Percentiles rank a stretch among this genome's conserved stretches.
Conservation (phyloP, 2,113 vertebrate species). For the Cettia cetti region DNA sequence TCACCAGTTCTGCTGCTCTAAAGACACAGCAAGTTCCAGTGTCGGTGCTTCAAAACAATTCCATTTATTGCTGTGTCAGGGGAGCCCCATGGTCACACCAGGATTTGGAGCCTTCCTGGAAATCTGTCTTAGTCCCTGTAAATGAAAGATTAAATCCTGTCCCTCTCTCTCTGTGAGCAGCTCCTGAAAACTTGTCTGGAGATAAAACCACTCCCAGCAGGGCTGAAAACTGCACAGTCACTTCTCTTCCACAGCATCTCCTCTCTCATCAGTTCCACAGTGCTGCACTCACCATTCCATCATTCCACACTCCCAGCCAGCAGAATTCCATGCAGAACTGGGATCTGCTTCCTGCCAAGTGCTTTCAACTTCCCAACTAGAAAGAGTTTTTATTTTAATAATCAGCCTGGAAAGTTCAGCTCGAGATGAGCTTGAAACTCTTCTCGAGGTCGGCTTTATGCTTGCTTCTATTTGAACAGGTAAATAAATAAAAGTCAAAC, state of each 20-base stretch:
- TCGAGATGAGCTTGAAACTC: not conserved
- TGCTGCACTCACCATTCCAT: not conserved
- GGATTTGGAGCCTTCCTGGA: not conserved
- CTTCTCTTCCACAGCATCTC: not conserved
- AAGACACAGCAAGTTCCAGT: not conserved
- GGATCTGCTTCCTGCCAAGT: not conserved
- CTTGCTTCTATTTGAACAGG: not conserved
- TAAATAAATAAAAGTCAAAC: conserved; percentile 36
- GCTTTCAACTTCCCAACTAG: not conserved
- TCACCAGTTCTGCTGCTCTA: not conserved
- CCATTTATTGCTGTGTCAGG: conserved; percentile 5
- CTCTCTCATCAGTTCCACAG: not conserved
- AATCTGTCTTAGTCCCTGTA: not conserved
- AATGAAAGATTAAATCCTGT: not conserved
- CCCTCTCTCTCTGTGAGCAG: not conserved
- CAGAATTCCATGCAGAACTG: not conserved
- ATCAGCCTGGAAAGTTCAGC: conserved; percentile 15
- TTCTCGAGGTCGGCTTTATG: not conserved
- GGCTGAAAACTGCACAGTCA: not conserved
- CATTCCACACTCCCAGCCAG: not conserved
- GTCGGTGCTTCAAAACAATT: not conserved
- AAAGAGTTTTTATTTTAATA: not conserved
- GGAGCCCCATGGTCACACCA: not conserved
- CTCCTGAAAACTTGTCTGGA: not conserved
- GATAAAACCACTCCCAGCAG: not conserved